Conservation (phyloP, 2,888 invertebrate species). For the Frankliniella fusca region DNA sequence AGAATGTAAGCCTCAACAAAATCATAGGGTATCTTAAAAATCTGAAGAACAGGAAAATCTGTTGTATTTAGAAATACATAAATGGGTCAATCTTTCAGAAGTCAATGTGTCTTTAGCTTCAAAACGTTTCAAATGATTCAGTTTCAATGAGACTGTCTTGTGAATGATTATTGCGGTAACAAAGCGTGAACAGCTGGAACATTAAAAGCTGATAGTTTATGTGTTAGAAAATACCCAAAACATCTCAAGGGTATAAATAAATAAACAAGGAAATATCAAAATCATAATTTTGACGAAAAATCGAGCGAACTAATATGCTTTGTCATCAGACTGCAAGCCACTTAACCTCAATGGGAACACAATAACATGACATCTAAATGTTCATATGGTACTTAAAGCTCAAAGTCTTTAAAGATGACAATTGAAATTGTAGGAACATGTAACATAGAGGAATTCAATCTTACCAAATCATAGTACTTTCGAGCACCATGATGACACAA, state of each 20-base stretch:
- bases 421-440: conserved; percentile 31
- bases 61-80: too few species aligned
- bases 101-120: too few species aligned
- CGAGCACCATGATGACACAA: conserved; percentile 78
- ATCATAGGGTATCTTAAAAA: too few species aligned
- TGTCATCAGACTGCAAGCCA: neutral
- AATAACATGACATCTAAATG: neutral
- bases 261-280: neutral
- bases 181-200: neutral
- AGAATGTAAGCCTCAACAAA: too few species aligned
- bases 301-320: neutral
- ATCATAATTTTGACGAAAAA: neutral
- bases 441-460: conserved; percentile 39
- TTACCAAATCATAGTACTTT: conserved; percentile 98
- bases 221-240: neutral
- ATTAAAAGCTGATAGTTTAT: conserved; percentile 9
- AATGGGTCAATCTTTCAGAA: too few species aligned
- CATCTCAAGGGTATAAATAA: neutral
- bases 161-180: neutral
- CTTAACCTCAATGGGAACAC: neutral
- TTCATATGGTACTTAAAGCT: neutral
- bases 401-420: neutral
- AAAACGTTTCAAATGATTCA: too few species aligned
- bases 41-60: too few species aligned
- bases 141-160: too few species aligned